phyloP scores from a whole-genome alignment of 2,797 vertebrate genomes.

The Peromyscus eremicus region DNA sequence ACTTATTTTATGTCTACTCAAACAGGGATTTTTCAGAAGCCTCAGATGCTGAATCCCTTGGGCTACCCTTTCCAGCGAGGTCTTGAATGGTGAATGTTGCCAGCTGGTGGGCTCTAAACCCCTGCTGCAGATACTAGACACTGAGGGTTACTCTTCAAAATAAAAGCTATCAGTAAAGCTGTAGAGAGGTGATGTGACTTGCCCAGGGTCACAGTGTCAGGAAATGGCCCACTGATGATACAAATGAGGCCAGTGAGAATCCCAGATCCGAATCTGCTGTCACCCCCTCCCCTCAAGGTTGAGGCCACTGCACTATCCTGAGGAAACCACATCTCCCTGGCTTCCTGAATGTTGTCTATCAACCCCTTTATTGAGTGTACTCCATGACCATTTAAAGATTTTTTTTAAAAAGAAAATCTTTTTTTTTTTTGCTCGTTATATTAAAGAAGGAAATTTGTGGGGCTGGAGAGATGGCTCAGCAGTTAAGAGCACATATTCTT shows the following conservation, averaged over 20 bases:
- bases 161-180: background rate
- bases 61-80: background rate
- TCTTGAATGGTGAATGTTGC: background rate
- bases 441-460: background rate
- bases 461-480: background rate
- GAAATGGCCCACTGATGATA: background rate
- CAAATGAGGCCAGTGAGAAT: background rate
- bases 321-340: slow-evolving; percentile 70
- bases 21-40: background rate
- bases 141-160: background rate
- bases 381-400: background rate
- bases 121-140: too few species aligned
- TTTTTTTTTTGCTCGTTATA: background rate
- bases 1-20: background rate
- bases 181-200: background rate
- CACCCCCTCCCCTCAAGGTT: background rate
- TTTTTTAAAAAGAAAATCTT: background rate
- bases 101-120: background rate
- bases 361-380: background rate
- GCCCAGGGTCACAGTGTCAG: background rate
- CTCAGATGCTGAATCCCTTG: background rate
- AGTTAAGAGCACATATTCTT: background rate
- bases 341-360: slow-evolving; percentile 62
- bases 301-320: slow-evolving; percentile 52
- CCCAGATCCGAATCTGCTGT: background rate